These are phyloP conservation scores for Thaumetopoea pityocampa DNA, from an alignment of 1,140 invertebrate species.

Conservation along the genomic window DNA sequence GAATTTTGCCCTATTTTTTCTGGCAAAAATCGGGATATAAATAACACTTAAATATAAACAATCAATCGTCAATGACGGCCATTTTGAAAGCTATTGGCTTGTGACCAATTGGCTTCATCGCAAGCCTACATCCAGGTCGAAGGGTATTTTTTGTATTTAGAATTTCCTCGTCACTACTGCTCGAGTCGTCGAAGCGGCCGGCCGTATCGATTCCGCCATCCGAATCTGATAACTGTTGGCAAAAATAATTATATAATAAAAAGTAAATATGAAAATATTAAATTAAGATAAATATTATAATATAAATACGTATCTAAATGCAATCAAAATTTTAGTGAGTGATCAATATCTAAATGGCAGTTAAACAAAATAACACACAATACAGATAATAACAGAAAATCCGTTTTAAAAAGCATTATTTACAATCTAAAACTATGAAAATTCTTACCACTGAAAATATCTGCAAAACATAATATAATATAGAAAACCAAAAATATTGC, in stretches of 20 bases:
- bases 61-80: slow-evolving; percentile 57
- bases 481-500: no score
- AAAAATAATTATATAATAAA: not conserved
- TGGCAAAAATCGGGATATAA: no score
- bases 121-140: slow-evolving; percentile 39
- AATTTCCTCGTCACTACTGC: slow-evolving; percentile 63
- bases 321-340: no score
- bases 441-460: no score
- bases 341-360: no score
- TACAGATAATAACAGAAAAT: no score
- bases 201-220: slow-evolving; percentile 42
- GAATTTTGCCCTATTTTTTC: no score
- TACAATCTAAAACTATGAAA: no score
- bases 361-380: no score
- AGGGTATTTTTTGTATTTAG: slow-evolving; percentile 41
- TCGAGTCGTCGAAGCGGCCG: slow-evolving; percentile 48
- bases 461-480: no score
- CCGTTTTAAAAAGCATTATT: no score
- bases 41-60: slow-evolving; percentile 18
- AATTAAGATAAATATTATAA: not conserved
- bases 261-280: not conserved
- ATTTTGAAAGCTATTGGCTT: slow-evolving; percentile 56
- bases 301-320: no score
- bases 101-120: slow-evolving; percentile 56
- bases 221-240: slow-evolving; percentile 51